Percentiles rank a stretch among this genome's conserved stretches.
Evolutionary conservation across 2,797 vertebrate genomes (phyloP).

Genomic region (Intellagama lesueurii): DNA sequence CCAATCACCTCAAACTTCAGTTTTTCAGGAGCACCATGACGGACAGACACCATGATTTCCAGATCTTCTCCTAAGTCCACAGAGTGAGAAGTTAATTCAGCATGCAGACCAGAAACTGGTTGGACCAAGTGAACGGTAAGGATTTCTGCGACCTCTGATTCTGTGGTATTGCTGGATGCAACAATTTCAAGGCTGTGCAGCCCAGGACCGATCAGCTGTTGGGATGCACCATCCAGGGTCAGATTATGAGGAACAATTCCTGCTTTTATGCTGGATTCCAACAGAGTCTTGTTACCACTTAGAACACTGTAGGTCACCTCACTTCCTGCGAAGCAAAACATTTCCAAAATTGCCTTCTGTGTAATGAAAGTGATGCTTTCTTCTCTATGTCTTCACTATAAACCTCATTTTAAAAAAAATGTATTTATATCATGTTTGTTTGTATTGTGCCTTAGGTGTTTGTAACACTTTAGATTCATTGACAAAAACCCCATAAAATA

Average conservation of each 20-base stretch:
- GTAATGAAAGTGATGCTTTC: background rate
- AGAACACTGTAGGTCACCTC: constrained; percentile 81
- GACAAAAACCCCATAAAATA: too few relatives aligned
- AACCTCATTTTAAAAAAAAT: background rate
- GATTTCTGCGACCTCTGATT: constrained; percentile 48
- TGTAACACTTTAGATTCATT: background rate
- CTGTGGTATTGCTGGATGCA: constrained; percentile 75
- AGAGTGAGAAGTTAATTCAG: constrained; percentile 67
- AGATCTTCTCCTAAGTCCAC: constrained; percentile 80
- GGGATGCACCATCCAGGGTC: constrained; percentile 75
- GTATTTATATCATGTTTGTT: background rate
- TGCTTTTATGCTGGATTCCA: constrained; percentile 60
- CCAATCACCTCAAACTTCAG: constrained; percentile 79
- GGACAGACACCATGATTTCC: constrained; percentile 80
- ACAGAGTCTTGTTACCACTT: constrained; percentile 72
- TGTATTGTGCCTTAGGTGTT: background rate
- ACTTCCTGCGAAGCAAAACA: constrained; percentile 75
- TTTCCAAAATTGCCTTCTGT: background rate
- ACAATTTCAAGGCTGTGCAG: constrained; percentile 80
- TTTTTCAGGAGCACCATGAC: constrained; percentile 77
- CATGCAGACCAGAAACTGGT: constrained; percentile 80
- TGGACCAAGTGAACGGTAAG: constrained; percentile 84
- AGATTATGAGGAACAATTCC: constrained; percentile 80
- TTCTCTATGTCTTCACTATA: background rate
- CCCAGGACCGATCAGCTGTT: constrained; percentile 80